phyloP scores from a whole-genome alignment of 35 echinoderm and acorn worm species.

The Chiridota heheva region DNA sequence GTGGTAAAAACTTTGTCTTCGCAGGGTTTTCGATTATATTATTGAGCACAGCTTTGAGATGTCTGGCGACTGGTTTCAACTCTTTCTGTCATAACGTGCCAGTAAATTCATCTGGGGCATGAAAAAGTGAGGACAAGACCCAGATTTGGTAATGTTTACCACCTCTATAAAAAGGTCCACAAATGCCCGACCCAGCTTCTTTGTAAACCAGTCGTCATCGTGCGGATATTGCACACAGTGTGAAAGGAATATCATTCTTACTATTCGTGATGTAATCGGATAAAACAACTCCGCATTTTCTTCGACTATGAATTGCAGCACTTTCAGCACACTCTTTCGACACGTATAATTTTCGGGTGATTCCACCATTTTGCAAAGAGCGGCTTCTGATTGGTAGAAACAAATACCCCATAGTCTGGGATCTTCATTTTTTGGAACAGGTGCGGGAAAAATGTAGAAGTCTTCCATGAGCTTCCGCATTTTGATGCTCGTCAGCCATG shows the following conservation, averaged over 20 bases:
- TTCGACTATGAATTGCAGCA: slow-evolving; percentile 51
- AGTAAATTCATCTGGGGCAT: slow-evolving; percentile 66
- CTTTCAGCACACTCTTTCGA: slow-evolving; percentile 25
- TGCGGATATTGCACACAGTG: slow-evolving; percentile 91
- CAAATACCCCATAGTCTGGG: slow-evolving; percentile 65
- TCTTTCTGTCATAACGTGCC: slow-evolving; percentile 25
- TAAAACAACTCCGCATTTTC: slow-evolving; percentile 81
- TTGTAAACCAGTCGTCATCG: slow-evolving; percentile 65
- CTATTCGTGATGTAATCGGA: slow-evolving; percentile 56
- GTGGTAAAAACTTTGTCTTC: slow-evolving; percentile 72
- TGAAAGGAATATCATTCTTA: slow-evolving; percentile 70
- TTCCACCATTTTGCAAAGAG: slow-evolving; percentile 30
- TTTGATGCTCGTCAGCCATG: slow-evolving; percentile 23
- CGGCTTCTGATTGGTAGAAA: slow-evolving; percentile 62
- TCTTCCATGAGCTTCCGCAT: slow-evolving; percentile 49
- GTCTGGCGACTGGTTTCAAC: slow-evolving; percentile 61
- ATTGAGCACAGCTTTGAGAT: slow-evolving; percentile 82
- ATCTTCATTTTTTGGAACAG: slow-evolving; percentile 31
- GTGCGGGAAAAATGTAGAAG: slow-evolving; percentile 35
- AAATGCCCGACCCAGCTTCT: slow-evolving; percentile 79
- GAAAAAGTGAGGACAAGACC: slow-evolving; percentile 64
- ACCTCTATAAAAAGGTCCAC: slow-evolving; percentile 82
- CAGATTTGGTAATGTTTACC: slow-evolving; percentile 40
- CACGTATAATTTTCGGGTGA: background rate
- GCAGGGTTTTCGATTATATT: slow-evolving; percentile 78